Conservation (phyloP, 2,113 vertebrate species). For the Sturnus vulgaris region DNA sequence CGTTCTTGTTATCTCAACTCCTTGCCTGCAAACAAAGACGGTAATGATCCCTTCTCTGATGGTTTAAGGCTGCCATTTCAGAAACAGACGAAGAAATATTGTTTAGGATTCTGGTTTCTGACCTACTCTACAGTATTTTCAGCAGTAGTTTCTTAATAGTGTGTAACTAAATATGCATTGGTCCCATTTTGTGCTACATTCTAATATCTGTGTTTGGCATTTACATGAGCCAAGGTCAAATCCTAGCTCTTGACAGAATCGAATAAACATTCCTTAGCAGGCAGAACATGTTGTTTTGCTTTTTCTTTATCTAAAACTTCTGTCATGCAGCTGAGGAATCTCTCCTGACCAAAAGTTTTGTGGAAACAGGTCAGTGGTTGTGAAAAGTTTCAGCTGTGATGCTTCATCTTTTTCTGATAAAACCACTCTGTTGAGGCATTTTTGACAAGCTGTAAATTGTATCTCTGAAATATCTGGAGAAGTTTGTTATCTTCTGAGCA, state of each 20-base stretch:
- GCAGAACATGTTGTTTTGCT: neutral
- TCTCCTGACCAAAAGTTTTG: neutral
- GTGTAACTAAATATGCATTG: neutral
- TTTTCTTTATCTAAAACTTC: neutral
- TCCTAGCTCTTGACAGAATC: neutral
- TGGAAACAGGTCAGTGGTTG: neutral
- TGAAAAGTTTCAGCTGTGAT: neutral
- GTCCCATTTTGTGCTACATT: neutral
- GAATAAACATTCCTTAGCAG: neutral
- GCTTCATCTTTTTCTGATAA: neutral
- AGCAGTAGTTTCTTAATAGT: neutral
- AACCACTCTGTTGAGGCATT: neutral
- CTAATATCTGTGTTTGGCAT: neutral
- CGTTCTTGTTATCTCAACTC: neutral
- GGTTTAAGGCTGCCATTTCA: neutral
- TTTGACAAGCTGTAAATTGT: neutral
- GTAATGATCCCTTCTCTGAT: neutral
- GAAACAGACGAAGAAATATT: neutral
- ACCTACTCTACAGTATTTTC: neutral
- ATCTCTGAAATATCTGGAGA: neutral
- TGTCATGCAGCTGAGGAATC: neutral
- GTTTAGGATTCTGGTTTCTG: neutral
- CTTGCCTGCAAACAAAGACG: neutral
- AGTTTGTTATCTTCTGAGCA: neutral
- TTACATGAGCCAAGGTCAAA: neutral